Evolutionary conservation across 1,140 invertebrate species (phyloP).

Genomic region (Chrysomallon squamiferum): DNA sequence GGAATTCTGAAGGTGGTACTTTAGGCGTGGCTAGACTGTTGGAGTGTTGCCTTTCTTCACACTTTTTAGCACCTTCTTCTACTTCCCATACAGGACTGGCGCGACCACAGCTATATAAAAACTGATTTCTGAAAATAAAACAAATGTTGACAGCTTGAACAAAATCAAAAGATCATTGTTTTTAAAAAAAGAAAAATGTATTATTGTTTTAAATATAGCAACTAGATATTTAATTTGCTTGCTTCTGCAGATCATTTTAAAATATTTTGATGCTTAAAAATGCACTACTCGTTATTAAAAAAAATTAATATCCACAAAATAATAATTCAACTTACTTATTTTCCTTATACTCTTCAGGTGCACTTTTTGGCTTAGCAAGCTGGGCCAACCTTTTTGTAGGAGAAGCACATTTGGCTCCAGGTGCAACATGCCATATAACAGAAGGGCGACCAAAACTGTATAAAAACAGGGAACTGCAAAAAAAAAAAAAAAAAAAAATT

Average conservation of each 20-base stretch:
- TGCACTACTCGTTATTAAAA: no score
- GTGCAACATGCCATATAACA: slow-evolving; percentile 27
- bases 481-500: neutral
- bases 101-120: slow-evolving; percentile 53
- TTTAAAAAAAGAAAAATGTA: neutral
- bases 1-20: slow-evolving; percentile 36
- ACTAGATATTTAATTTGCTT: neutral
- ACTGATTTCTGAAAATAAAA: slow-evolving; percentile 38
- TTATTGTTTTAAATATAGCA: neutral
- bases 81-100: slow-evolving; percentile 45
- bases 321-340: slow-evolving; percentile 38
- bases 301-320: no score
- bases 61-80: slow-evolving; percentile 16
- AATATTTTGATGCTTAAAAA: no score
- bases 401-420: slow-evolving; percentile 18
- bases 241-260: no score
- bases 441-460: slow-evolving; percentile 45
- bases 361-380: slow-evolving; percentile 28
- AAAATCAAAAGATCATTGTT: neutral
- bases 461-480: slow-evolving; percentile 40
- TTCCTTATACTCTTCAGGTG: slow-evolving; percentile 22
- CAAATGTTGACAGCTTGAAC: neutral
- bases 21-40: slow-evolving; percentile 35
- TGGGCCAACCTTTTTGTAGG: slow-evolving; percentile 26
- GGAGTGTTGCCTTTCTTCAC: slow-evolving; percentile 30